phyloP scores from a whole-genome alignment of 2,797 vertebrate species.

The Alcedo atthis region DNA sequence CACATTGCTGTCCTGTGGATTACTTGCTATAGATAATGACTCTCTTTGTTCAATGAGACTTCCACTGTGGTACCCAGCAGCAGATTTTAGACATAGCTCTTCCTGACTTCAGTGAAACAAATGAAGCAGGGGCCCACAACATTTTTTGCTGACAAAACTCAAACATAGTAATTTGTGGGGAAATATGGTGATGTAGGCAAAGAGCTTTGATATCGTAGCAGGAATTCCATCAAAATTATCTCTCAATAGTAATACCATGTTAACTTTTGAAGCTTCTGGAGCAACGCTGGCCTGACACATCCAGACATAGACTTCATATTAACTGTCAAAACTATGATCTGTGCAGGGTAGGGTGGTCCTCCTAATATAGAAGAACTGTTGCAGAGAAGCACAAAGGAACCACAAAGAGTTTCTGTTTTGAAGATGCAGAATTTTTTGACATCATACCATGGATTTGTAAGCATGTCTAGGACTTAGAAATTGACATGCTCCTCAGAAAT shows the following conservation, averaged over 20 bases:
- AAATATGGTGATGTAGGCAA: accelerated
- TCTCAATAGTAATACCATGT: neutral
- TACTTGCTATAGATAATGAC: neutral
- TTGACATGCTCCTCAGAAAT: neutral
- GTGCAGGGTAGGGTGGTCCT: neutral
- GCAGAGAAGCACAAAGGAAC: neutral
- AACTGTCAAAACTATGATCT: neutral
- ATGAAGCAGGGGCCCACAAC: neutral
- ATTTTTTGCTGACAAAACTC: neutral
- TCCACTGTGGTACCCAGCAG: neutral
- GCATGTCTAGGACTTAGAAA: neutral
- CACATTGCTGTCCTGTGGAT: too few species aligned
- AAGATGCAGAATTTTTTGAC: neutral
- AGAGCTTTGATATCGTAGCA: neutral
- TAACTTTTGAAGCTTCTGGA: neutral
- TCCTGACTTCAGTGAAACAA: neutral
- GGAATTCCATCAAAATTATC: neutral
- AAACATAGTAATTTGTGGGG: neutral
- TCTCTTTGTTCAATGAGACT: neutral
- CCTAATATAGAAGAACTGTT: neutral
- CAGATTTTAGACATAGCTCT: neutral
- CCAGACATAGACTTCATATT: neutral
- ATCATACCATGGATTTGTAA: neutral
- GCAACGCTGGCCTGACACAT: neutral
- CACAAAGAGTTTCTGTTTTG: neutral